Percentiles rank a stretch among this genome's conserved stretches.
phyloP scores from a whole-genome alignment of 1,140 invertebrate genomes.

The Neodiprion pinetum region DNA sequence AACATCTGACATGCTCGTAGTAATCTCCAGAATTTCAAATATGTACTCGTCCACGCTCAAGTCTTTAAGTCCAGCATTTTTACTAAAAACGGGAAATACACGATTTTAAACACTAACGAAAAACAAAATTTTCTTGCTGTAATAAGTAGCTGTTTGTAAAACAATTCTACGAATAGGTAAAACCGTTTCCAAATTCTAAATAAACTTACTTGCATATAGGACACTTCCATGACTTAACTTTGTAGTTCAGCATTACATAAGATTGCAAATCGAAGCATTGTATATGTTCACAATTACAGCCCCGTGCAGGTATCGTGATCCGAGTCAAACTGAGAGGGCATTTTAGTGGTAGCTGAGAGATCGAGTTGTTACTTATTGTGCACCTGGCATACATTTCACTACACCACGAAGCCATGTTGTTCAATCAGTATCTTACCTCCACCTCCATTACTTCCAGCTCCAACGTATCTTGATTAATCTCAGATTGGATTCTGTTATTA shows the following conservation, averaged over 20 bases:
- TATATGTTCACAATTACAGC: conserved; percentile 96
- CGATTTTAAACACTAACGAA: not conserved
- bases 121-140: not conserved
- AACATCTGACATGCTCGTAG: conserved; percentile 78
- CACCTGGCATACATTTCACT: not conserved
- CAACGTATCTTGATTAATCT: conserved; percentile 74
- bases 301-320: conserved; percentile 90
- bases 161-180: too few relatives aligned
- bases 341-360: conserved; percentile 82
- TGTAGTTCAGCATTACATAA: conserved; percentile 93
- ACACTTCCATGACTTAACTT: conserved; percentile 94
- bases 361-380: conserved; percentile 9
- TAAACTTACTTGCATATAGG: conserved; percentile 92
- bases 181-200: not conserved
- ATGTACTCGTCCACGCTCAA: conserved; percentile 97
- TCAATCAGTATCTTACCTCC: conserved; percentile 18
- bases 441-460: conserved; percentile 88
- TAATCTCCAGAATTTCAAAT: conserved; percentile 92
- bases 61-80: conserved; percentile 91
- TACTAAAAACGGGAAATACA: conserved; percentile 68
- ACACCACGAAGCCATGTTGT: not conserved
- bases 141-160: conserved; percentile 9
- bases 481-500: conserved; percentile 56
- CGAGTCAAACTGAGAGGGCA: conserved; percentile 97
- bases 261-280: conserved; percentile 97